These are phyloP conservation scores for Tipula unca DNA, from an alignment of 2,888 invertebrate genomes.

Conservation along the genomic window DNA sequence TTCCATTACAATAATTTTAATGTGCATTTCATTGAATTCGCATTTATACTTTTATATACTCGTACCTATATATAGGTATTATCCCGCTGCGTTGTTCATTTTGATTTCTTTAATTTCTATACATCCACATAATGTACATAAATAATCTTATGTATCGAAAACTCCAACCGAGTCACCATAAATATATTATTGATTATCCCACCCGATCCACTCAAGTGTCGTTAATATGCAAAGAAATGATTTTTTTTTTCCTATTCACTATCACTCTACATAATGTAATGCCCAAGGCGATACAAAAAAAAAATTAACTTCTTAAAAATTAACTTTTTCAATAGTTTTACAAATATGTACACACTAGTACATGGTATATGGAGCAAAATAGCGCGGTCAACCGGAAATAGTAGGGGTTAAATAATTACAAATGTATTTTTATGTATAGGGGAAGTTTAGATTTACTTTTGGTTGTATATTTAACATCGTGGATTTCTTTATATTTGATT, in stretches of 20 bases:
- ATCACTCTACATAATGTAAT: neutral
- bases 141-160: conserved; percentile 15
- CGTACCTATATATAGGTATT: neutral
- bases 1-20: neutral
- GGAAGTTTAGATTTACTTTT: neutral
- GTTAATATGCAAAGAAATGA: conserved; percentile 16
- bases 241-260: neutral
- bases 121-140: too few relatives aligned
- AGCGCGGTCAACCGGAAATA: conserved; percentile 19
- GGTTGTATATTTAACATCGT: too few relatives aligned
- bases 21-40: neutral
- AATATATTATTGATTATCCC: neutral
- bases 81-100: conserved; percentile 18
- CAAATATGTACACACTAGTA: neutral
- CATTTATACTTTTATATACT: too few relatives aligned
- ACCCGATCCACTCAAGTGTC: conserved; percentile 2
- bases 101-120: conserved; percentile 10
- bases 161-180: neutral
- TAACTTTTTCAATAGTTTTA: conserved; percentile 15
- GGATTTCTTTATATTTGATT: neutral
- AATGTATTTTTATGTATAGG: neutral
- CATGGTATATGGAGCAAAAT: neutral
- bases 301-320: neutral
- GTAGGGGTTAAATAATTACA: conserved; percentile 18
- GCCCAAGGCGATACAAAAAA: conserved; percentile 14